phyloP scores from a whole-genome alignment of 2,113 vertebrate genomes.

The Myotis davidii region DNA sequence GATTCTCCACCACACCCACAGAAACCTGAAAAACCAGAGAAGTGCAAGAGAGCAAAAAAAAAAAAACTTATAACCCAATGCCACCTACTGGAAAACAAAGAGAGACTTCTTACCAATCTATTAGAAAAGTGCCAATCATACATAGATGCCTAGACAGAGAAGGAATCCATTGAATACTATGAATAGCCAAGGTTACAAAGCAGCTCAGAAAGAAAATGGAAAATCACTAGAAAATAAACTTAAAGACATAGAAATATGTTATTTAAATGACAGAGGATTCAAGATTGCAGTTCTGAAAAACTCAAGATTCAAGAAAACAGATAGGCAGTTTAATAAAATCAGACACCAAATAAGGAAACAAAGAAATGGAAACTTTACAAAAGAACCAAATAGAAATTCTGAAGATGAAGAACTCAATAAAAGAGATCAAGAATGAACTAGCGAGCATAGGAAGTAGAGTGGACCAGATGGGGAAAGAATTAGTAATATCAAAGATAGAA shows the following conservation, averaged over 20 bases:
- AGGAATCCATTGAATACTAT: neutral
- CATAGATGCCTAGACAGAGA: neutral
- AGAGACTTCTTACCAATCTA: neutral
- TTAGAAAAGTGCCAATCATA: neutral
- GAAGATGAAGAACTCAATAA: neutral
- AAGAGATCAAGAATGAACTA: neutral
- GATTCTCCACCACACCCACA: neutral
- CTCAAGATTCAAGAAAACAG: neutral
- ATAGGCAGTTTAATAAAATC: neutral
- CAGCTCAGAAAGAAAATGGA: neutral
- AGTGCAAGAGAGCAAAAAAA: neutral
- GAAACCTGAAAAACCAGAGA: neutral
- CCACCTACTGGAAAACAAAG: neutral
- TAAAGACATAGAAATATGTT: neutral
- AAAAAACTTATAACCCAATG: neutral
- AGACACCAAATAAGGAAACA: neutral
- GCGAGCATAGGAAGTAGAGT: neutral
- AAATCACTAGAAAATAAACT: neutral
- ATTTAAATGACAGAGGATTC: neutral
- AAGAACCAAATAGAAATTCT: neutral
- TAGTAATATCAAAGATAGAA: neutral
- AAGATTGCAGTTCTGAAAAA: neutral
- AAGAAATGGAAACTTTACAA: neutral
- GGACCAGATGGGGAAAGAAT: neutral
- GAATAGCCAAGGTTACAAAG: neutral